A percentile compares a stretch with the other conserved stretches of the same genome.
phyloP scores from a whole-genome alignment of 2,113 vertebrate species.

The Baryphthengus martii region DNA sequence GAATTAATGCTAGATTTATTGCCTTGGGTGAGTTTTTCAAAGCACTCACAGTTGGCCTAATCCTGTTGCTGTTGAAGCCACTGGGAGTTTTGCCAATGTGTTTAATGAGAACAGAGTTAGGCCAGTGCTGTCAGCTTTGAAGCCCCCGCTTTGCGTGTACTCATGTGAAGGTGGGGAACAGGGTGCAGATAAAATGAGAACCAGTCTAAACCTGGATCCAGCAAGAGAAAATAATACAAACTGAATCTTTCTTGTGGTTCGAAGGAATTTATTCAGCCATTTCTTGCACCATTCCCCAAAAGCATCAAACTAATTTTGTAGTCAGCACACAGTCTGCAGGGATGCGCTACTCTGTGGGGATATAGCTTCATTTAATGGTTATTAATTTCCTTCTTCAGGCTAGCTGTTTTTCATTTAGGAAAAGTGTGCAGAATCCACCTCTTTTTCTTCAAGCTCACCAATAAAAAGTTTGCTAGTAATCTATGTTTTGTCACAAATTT shows the following conservation, averaged over 20 bases:
- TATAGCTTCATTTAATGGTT: neutral
- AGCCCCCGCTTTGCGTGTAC: conserved; percentile 29
- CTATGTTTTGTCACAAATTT: neutral
- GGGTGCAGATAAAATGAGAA: conserved; percentile 22
- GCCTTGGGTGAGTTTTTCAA: conserved; percentile 28
- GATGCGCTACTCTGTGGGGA: neutral
- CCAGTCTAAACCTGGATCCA: conserved; percentile 34
- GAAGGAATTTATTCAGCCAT: neutral
- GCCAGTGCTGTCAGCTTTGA: conserved; percentile 31
- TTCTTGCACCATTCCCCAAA: neutral
- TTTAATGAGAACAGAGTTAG: conserved; percentile 32
- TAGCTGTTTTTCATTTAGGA: neutral
- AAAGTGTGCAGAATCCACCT: neutral
- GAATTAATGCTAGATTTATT: conserved; percentile 12
- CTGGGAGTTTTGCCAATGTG: conserved; percentile 43
- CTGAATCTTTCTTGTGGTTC: conserved; percentile 4
- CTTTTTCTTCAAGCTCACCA: neutral
- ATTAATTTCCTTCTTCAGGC: neutral
- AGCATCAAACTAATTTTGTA: neutral
- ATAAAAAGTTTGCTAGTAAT: neutral
- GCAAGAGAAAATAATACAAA: neutral
- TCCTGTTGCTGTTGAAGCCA: conserved; percentile 28
- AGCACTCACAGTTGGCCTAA: conserved; percentile 16
- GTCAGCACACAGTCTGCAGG: neutral
- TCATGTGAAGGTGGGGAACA: conserved; percentile 25